Percentiles rank a stretch among this genome's conserved stretches.
These are phyloP conservation scores for Papilio protenor DNA, from an alignment of 2,888 invertebrate species.

Conservation along the genomic window DNA sequence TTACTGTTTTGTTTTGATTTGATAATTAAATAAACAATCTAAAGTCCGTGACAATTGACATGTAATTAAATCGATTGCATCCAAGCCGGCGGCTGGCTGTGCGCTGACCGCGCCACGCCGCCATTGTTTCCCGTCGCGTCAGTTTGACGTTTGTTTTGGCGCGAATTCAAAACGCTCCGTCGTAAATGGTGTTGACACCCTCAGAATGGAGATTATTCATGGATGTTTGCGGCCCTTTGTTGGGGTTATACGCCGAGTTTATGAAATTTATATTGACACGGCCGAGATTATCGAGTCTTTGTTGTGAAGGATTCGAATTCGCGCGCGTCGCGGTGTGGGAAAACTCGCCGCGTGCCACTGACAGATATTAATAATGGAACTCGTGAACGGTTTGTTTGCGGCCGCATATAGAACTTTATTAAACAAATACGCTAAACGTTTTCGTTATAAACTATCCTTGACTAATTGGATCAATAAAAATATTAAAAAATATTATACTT, in stretches of 20 bases:
- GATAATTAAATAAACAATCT: not conserved
- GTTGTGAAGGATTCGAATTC: constrained; percentile 78
- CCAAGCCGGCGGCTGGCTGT: constrained; percentile 2
- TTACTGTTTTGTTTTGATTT: not conserved
- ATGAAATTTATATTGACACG: constrained; percentile 82
- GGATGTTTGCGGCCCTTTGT: constrained; percentile 78
- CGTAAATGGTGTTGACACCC: constrained; percentile 79
- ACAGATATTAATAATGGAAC: constrained; percentile 75
- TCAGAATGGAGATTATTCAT: constrained; percentile 82
- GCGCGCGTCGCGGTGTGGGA: constrained; percentile 58
- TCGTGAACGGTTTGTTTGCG: constrained; percentile 45
- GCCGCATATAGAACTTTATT: constrained; percentile 21
- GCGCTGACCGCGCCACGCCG: constrained; percentile 53
- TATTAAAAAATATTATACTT: not conserved
- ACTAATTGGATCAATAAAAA: not conserved
- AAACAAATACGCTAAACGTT: constrained; percentile 23
- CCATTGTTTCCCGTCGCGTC: constrained; percentile 67
- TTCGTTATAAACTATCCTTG: not conserved
- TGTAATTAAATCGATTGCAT: constrained; percentile 1
- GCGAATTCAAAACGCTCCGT: constrained; percentile 62
- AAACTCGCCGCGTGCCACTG: constrained; percentile 72
- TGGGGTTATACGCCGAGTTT: constrained; percentile 74
- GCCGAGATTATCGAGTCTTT: constrained; percentile 78
- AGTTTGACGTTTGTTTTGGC: constrained; percentile 74
- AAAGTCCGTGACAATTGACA: not conserved